Base-by-base conservation (phyloP, 2,888 invertebrate species). In the Dryobota labecula region DNA sequence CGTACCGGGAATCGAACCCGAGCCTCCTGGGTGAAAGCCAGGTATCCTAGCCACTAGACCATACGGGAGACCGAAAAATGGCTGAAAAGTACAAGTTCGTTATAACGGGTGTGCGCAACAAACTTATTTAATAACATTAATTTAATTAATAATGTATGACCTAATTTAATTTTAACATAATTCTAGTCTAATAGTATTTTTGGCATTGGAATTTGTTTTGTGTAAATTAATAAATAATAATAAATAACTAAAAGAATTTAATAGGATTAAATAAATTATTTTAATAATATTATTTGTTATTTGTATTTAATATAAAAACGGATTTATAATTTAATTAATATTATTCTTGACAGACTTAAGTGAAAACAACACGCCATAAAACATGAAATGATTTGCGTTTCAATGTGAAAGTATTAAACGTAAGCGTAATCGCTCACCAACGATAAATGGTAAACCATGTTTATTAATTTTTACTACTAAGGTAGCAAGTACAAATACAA, bases 1-100 rank as follows among this genome's bases (percentile, higher is more conserved):
- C 96, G 96, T 97, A 97, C 96, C 97, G 97, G 97, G 97, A 97
- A 97, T 97, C 97, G 97, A 97, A 97, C 97, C 97, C 97, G 97
- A 97, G 97, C 97, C 97, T 97, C 97, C 97, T 97, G 97, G 97
- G 96, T 97, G 97, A 97, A 96, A 97, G 97, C 97, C 97, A 97
- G 97, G 96, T 97, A 97, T 97, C 97, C 97, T 97, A 97, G 97
- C 97, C 97, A 97, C 97, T 97, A 97, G 97, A 97, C 96, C 96
- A 96, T 96, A 96, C 96, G 96, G 96, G 96, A 96, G 83, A 57
- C 90, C 7, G 0, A 0, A 0, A 0, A 0, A 0, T 0, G 0
- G 0, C 0, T 5, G 24, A 70, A 82, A 70, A 79, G 0, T 72
- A 45, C 8, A 33, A n/a, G 49, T 27, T 27, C 8, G 6, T 24